Conservation (phyloP, 2,113 vertebrate genomes). For the Platysteira castanea region DNA sequence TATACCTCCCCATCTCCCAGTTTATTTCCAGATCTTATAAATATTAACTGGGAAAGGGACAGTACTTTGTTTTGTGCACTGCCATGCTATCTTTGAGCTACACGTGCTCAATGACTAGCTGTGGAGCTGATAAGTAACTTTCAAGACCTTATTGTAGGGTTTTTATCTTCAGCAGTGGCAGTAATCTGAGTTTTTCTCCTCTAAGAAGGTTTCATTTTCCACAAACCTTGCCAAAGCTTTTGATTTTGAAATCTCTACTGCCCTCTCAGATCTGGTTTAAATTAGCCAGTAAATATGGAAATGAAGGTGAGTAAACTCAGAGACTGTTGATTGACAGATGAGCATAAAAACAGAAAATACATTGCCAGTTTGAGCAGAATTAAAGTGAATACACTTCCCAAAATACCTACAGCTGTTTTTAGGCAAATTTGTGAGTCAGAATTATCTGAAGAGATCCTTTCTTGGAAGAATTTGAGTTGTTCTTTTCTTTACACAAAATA, state of each 20-base stretch:
- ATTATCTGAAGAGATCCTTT: not conserved
- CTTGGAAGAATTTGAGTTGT: not conserved
- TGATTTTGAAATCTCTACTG: not conserved
- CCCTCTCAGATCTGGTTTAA: not conserved
- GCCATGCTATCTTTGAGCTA: not conserved
- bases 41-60: not conserved
- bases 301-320: not conserved
- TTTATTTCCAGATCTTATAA: not conserved
- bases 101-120: not conserved
- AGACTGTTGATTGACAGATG: not conserved
- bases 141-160: not conserved
- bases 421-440: not conserved
- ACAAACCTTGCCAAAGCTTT: not conserved
- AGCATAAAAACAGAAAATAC: not conserved
- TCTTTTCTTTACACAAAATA: not conserved
- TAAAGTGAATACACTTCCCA: not conserved
- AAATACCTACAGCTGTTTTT: not conserved
- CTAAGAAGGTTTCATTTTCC: not conserved
- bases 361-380: not conserved
- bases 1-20: not conserved
- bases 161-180: not conserved
- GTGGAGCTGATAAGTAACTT: not conserved
- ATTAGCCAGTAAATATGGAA: not conserved
- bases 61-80: not conserved
- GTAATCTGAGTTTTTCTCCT: not conserved